Evolutionary conservation across 2,888 invertebrate species (phyloP), one percentile per base, ranked within the genome.

Genomic region (Brachylomia viminalis): DNA sequence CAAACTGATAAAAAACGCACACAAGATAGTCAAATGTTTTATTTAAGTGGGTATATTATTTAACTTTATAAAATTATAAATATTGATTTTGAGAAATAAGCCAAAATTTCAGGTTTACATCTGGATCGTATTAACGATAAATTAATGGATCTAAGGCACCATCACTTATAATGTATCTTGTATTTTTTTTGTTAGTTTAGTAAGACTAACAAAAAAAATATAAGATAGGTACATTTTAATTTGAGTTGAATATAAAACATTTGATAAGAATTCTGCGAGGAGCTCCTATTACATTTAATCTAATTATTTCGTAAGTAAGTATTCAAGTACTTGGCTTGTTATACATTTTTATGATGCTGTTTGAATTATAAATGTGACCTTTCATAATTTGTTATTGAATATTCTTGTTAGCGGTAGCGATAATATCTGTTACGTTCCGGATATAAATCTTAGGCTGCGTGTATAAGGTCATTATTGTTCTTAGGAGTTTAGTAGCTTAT

Each of bases 351-450:
- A 73, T 81, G 45, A 75, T 81, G 65, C 45, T 70, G 69, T 77
- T 84, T 76, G 64, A 85, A 73, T 80, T 75, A 38, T 77, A 69
- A 33, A n/a, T n/a, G 70, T 88, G 89, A 87, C 88, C 89, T 90
- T 86, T 87, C 47, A 77, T 82, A 86, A 72, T 76, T 88, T 86
- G 85, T 86, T 87, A 85, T 85, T 86, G 76, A 87, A 80, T 88
- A 79, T 80, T 68, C 66, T 77, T 67, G 65, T 77, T 45, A 79
- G 69, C 73, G 80, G 88, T 84, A 85, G 73, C 77, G 91, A 92
- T 92, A 93, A 92, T 83, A 81, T 79, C 85, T 86, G 95, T 95
- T 92, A 89, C 92, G 87, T 94, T 88, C 93, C 94, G 95, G 94
- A 95, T 93, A 90, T 91, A 88, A 86, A 89, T 71, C 71, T 69